Base-by-base conservation (phyloP, 2,113 vertebrate species). In the Rhea americana region DNA sequence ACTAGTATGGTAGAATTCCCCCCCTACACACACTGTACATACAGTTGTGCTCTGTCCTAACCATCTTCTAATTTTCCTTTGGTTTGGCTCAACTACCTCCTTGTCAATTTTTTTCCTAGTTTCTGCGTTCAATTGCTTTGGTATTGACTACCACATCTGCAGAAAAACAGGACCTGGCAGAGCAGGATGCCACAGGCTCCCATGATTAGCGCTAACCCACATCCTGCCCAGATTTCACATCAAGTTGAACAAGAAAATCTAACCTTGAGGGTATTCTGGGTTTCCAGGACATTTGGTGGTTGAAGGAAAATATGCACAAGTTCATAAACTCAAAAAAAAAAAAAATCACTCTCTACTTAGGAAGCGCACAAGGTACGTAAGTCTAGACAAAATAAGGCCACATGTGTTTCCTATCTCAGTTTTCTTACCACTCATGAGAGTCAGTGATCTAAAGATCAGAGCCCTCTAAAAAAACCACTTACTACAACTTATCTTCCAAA, bases 241-340 rank as follows among this genome's bases (percentile, higher is more conserved):
- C 48, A 68, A 89, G 70, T 68, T 92, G 72, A 90, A 78, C 66
- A 75, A 65, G 75, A 73, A 50, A 62, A 71, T 43, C 81, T 76
- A 93, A 82, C 66, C 62, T 66, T 79, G 58, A 3, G 8, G 61
- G 48, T 74, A 24, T 63, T 26, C 35, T 90, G 77, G 30, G 66
- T 87, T 95, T 90, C 92, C 78, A 92, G 74, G 89, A 91, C n/a
- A 43, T 83, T 86, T 0, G 0, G 56, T 43, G 39, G 79, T 8
- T 70, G 87, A 95, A 93, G 63, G 8, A 91, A 94, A 95, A 89
- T 66, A 87, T 8, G 45, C 37, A 61, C 28, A 82, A 77, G 35
- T 35, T 35, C 35, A 35, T 35, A 35, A 35, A 35, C 35, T 35
- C 35, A 35, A 35, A 35, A 35, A 35, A 35, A 35, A 35, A 35